These are phyloP conservation scores for Sphenodon punctatus DNA, from an alignment of 2,797 vertebrate species.

Conservation along the genomic window DNA sequence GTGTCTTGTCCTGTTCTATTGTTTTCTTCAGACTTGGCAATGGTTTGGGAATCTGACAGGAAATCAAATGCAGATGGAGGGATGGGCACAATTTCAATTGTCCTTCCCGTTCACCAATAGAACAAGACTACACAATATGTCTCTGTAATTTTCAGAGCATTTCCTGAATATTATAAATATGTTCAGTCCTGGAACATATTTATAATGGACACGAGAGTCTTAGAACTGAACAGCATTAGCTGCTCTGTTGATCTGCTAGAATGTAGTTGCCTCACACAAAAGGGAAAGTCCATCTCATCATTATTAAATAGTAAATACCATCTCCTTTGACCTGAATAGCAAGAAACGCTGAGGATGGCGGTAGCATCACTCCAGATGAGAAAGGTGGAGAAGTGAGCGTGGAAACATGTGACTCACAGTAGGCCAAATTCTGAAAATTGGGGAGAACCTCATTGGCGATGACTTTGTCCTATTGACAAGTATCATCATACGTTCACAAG, in stretches of 20 bases:
- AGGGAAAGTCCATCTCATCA: neutral
- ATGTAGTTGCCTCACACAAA: neutral
- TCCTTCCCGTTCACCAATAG: neutral
- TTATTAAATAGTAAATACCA: neutral
- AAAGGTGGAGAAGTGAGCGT: too few relatives aligned
- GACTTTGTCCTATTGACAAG: too few relatives aligned
- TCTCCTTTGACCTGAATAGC: neutral
- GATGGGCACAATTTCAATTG: neutral
- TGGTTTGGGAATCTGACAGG: neutral
- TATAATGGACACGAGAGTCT: neutral
- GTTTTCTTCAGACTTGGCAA: neutral
- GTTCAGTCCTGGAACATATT: neutral
- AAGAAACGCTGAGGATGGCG: rapidly evolving
- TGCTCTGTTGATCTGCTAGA: neutral
- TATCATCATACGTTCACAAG: too few relatives aligned
- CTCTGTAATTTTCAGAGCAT: neutral
- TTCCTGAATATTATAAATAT: neutral
- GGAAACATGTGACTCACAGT: neutral
- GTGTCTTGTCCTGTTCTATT: neutral
- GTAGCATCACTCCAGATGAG: too few relatives aligned
- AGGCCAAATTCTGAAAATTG: neutral
- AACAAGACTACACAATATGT: neutral
- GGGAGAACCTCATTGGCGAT: too few relatives aligned
- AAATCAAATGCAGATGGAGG: neutral
- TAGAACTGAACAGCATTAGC: neutral